These are phyloP conservation scores for Rhinoraja longicauda DNA, from an alignment of 2,797 vertebrate species.

Conservation along the genomic window DNA sequence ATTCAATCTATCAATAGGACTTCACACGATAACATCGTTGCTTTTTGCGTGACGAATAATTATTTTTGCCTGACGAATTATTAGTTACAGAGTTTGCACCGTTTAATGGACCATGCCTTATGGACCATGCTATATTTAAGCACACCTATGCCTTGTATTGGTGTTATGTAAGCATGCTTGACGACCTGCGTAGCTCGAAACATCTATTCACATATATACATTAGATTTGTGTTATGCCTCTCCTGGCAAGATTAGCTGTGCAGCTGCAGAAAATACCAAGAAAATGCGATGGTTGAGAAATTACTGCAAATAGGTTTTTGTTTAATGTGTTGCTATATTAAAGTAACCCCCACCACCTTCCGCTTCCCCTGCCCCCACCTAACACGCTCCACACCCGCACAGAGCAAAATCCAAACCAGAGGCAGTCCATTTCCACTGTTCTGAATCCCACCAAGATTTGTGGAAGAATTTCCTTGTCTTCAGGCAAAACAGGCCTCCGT, in stretches of 20 bases:
- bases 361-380: slow-evolving; percentile 17
- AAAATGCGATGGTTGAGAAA: neutral
- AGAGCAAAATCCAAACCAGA: slow-evolving; percentile 43
- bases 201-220: no score
- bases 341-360: slow-evolving; percentile 37
- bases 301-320: neutral
- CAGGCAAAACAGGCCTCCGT: slow-evolving; percentile 49
- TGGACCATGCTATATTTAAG: no score
- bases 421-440: slow-evolving; percentile 45
- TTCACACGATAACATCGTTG: neutral
- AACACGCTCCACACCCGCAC: slow-evolving; percentile 34
- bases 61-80: no score
- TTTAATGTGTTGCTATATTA: neutral
- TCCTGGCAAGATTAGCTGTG: neutral
- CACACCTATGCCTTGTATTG: neutral
- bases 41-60: neutral
- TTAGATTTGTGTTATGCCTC: no score
- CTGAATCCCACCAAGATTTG: slow-evolving; percentile 43
- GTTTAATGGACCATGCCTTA: neutral
- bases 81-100: no score
- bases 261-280: neutral
- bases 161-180: neutral
- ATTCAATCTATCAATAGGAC: neutral
- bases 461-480: slow-evolving; percentile 53
- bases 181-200: no score